Conservation (phyloP, 1,140 invertebrate genomes). For the Drosophila nigrodunni region DNA sequence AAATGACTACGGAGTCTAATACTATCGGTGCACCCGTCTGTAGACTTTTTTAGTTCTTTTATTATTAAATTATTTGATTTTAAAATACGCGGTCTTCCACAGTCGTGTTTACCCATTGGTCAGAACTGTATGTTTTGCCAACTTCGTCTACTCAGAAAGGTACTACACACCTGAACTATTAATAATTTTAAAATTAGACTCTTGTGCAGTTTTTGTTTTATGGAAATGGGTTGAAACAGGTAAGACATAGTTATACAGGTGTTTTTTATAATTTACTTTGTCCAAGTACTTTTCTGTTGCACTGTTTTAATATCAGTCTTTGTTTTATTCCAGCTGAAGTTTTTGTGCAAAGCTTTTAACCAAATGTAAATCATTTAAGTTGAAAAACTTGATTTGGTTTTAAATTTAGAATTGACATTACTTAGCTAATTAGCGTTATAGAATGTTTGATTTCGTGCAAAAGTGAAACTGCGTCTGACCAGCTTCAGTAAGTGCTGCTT, state of each 20-base stretch:
- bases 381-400: background rate
- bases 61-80: too few species aligned
- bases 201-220: too few species aligned
- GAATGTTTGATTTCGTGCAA: slow-evolving; percentile 17
- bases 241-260: background rate
- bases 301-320: background rate
- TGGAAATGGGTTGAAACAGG: too few species aligned
- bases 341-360: background rate
- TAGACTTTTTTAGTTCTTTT: too few species aligned
- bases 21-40: too few species aligned
- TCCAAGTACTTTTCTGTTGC: background rate
- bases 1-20: too few species aligned
- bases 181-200: too few species aligned
- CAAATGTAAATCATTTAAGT: background rate
- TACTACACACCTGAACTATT: too few species aligned
- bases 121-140: too few species aligned
- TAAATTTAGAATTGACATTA: slow-evolving; percentile 33
- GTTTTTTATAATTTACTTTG: background rate
- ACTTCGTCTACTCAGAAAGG: too few species aligned
- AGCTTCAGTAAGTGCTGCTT: slow-evolving; percentile 1
- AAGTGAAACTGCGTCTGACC: slow-evolving; percentile 10
- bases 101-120: too few species aligned
- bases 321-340: background rate
- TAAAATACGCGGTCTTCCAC: too few species aligned
- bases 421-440: slow-evolving; percentile 30